Conservation (phyloP, 2,113 vertebrate species). For the Pogonocichla stellata region DNA sequence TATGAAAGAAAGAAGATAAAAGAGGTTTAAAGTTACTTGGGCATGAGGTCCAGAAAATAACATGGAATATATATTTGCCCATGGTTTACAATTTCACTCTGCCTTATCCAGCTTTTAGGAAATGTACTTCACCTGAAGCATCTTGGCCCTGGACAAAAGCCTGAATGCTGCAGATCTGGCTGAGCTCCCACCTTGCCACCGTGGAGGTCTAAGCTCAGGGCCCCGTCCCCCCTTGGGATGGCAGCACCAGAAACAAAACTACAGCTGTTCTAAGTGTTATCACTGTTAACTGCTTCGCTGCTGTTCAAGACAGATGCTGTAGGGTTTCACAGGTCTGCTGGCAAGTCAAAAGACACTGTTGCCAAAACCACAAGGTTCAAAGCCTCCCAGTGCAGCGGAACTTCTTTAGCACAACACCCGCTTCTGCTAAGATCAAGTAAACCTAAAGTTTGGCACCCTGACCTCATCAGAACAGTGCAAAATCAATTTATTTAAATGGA, state of each 20-base stretch:
- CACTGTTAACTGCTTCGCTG: neutral
- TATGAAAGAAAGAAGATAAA: neutral
- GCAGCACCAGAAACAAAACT: neutral
- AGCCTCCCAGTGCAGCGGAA: neutral
- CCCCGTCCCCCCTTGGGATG: neutral
- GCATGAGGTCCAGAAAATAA: neutral
- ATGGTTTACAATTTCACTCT: neutral
- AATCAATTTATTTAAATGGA: constrained; percentile 3
- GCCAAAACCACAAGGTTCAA: neutral
- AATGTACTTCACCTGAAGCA: neutral
- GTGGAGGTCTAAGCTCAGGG: neutral
- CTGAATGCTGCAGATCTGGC: accelerated
- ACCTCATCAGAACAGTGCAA: neutral
- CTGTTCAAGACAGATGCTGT: neutral
- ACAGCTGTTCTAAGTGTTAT: neutral
- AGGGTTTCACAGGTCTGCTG: neutral
- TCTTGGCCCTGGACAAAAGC: neutral
- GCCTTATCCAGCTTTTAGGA: neutral
- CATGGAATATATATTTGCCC: neutral
- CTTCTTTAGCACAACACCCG: neutral
- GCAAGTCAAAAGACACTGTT: neutral
- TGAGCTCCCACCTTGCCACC: neutral
- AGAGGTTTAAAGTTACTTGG: neutral
- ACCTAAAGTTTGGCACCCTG: neutral
- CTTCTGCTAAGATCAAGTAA: neutral